phyloP scores from a whole-genome alignment of 2,797 vertebrate genomes.

The Balearica regulorum region DNA sequence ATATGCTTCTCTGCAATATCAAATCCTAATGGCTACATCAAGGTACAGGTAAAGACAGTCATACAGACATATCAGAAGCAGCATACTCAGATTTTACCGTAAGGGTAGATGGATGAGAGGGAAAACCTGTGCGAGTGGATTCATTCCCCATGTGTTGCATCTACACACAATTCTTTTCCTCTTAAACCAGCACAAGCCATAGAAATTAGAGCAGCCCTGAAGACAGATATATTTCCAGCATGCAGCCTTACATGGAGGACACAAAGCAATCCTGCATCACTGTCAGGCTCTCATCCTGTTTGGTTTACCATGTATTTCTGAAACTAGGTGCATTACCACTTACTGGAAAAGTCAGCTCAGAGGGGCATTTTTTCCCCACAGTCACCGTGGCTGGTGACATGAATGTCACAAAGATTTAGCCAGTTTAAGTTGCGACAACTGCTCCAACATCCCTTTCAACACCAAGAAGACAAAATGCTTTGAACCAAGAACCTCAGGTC shows the following conservation, averaged over 20 bases:
- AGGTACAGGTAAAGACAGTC: neutral
- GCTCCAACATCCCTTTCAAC: neutral
- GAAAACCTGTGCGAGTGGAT: neutral
- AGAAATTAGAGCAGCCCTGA: neutral
- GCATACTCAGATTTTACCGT: neutral
- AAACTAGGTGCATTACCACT: neutral
- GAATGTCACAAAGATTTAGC: neutral
- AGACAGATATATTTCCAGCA: neutral
- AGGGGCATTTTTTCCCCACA: neutral
- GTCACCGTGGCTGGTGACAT: neutral
- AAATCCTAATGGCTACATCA: neutral
- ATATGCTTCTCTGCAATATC: neutral
- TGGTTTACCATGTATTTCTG: neutral
- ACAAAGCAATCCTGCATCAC: neutral
- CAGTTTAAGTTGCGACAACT: neutral
- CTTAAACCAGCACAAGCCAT: neutral
- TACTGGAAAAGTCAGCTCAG: neutral
- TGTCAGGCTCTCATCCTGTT: neutral
- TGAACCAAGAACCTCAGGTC: neutral
- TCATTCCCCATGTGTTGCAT: fast-evolving
- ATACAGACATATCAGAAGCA: neutral
- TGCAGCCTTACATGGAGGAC: fast-evolving
- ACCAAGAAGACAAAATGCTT: neutral
- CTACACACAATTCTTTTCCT: neutral
- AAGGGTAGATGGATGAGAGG: neutral